Conservation (phyloP, 35 echinoderm and acorn worm species). For the Strongylocentrotus purpuratus region DNA sequence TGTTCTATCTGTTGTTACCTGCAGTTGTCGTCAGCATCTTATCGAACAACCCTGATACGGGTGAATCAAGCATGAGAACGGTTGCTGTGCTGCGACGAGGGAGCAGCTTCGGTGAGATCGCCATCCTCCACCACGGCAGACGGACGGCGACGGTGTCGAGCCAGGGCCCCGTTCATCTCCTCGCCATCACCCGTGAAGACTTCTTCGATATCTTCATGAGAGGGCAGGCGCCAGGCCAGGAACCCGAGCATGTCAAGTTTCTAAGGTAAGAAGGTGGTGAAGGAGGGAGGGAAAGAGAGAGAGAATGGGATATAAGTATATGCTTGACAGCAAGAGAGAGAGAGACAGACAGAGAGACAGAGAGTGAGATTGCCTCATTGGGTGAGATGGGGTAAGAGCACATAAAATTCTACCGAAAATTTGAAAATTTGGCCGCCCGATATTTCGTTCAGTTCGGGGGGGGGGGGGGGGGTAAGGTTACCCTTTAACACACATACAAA, state of each 20-base stretch:
- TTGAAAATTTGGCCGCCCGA: no score
- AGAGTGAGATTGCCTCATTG: no score
- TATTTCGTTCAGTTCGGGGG: no score
- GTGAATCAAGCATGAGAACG: conserved; percentile 71
- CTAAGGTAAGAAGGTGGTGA: conserved; percentile 56
- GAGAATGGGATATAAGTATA: background rate
- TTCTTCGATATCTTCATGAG: conserved; percentile 99
- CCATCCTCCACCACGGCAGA: conserved; percentile 76
- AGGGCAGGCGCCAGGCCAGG: conserved; percentile 75
- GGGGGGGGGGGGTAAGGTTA: no score
- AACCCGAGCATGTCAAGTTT: conserved; percentile 88
- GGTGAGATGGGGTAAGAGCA: no score
- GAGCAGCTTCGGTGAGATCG: conserved; percentile 90
- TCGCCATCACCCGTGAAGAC: conserved; percentile 90
- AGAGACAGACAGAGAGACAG: background rate
- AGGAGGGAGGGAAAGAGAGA: background rate
- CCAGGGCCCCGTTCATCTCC: conserved; percentile 79
- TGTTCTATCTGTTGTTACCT: background rate
- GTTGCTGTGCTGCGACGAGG: conserved; percentile 87
- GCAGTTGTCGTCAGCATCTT: conserved; percentile 89
- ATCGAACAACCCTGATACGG: conserved; percentile 64
- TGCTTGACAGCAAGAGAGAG: background rate
- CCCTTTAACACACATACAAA: no score
- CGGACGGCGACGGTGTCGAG: conserved; percentile 92
- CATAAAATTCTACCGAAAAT: no score